phyloP scores from a whole-genome alignment of 2,113 vertebrate genomes.

The Notechis scutatus region DNA sequence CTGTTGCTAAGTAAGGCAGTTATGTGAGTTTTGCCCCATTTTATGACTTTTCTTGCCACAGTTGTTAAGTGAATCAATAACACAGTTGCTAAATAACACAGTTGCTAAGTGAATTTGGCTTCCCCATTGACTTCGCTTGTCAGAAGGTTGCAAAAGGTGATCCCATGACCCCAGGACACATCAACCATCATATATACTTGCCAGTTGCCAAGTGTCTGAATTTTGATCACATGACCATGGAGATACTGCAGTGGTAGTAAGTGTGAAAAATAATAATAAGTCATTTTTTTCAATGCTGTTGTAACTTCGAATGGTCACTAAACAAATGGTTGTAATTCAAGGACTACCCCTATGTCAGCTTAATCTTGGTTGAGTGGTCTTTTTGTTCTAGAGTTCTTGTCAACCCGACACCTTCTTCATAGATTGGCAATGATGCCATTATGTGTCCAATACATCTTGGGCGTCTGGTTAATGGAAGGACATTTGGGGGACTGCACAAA shows the following conservation, averaged over 20 bases:
- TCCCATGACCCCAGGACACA: background rate
- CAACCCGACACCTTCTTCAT: background rate
- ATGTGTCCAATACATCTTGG: background rate
- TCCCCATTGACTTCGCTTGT: background rate
- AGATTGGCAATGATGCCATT: background rate
- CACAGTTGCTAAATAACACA: background rate
- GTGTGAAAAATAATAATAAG: background rate
- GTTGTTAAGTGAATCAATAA: background rate
- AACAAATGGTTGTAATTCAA: background rate
- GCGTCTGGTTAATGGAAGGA: background rate
- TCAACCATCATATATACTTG: background rate
- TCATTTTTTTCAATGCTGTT: background rate
- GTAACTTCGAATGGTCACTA: background rate
- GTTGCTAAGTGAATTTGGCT: background rate
- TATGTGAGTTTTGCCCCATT: background rate
- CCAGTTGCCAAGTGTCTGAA: background rate
- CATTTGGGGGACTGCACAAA: background rate
- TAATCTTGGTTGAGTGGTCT: background rate
- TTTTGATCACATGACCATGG: background rate
- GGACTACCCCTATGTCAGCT: background rate
- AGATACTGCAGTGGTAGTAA: background rate
- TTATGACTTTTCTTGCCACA: background rate
- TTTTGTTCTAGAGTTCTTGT: background rate
- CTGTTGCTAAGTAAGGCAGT: background rate
- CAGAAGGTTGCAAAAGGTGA: background rate